Evolutionary conservation across 37 sponge, comb jelly and placozoan species (phyloP).

Genomic region (Mnemiopsis leidyi): DNA sequence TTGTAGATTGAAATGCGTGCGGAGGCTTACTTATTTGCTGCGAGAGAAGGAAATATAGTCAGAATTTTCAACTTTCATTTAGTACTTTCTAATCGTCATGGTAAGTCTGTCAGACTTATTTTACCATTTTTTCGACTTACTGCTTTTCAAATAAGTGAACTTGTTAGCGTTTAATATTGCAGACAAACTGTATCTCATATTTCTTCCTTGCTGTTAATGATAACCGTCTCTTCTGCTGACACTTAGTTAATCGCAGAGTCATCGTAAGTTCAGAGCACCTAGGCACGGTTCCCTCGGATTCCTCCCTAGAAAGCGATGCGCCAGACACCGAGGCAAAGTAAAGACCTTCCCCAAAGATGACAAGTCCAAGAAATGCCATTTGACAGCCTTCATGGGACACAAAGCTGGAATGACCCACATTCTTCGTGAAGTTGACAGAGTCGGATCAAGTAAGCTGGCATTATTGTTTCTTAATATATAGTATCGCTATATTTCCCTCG

Average conservation of each 20-base stretch:
- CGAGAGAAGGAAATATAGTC: background rate
- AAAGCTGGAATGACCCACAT: conserved; percentile 99
- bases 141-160: no score
- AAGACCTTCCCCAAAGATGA: conserved; percentile 99
- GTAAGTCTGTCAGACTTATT: no score
- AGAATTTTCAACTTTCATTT: background rate
- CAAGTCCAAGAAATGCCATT: conserved; percentile 84
- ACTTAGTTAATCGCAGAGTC: no score
- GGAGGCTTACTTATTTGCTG: background rate
- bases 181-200: no score
- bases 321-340: conserved; percentile 93
- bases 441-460: conserved; percentile 94
- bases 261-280: conserved; percentile 96
- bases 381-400: conserved; percentile 98
- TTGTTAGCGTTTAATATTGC: no score
- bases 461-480: background rate
- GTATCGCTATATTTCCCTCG: background rate
- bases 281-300: conserved; percentile 98
- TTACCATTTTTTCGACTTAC: no score
- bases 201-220: no score
- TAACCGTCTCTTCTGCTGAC: no score
- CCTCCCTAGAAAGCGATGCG: conserved; percentile 93
- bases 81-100: no score
- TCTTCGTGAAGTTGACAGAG: conserved; percentile 85
- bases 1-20: background rate